Conservation (phyloP, 1,140 invertebrate genomes). For the Bombus difficillimus region DNA sequence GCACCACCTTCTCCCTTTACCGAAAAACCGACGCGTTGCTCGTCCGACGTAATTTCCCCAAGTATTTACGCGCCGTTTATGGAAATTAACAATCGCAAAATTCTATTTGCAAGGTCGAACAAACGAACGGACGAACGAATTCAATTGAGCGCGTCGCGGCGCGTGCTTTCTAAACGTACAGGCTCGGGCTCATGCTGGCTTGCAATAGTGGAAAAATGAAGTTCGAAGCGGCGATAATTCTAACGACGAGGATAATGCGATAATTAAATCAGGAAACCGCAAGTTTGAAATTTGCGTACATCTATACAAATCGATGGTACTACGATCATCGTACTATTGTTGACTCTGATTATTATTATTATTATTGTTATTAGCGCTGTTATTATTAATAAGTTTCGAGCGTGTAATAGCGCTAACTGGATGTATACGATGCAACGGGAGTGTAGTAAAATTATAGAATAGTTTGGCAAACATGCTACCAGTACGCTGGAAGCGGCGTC, state of each 20-base stretch:
- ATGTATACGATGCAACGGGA: constrained; percentile 1
- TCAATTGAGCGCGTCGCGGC: not conserved
- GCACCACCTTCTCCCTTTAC: too few species aligned
- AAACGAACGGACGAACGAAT: not conserved
- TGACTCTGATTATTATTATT: not conserved
- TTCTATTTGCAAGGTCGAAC: not conserved
- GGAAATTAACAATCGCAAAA: constrained; percentile 31
- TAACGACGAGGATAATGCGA: not conserved
- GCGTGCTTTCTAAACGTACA: not conserved
- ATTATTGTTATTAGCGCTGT: constrained; percentile 30
- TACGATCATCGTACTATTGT: not conserved
- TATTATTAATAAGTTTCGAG: constrained; percentile 61
- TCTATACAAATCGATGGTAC: not conserved
- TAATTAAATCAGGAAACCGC: constrained; percentile 4
- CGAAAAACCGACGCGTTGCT: not conserved
- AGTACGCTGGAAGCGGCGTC: constrained; percentile 49
- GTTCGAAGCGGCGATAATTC: not conserved
- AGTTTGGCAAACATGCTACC: constrained; percentile 59
- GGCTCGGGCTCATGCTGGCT: too few species aligned
- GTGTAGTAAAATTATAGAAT: constrained; percentile 63
- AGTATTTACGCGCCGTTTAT: constrained; percentile 36
- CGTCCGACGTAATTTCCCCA: not conserved
- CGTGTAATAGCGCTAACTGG: constrained; percentile 42
- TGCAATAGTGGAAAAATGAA: not conserved
- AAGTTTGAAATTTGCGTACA: not conserved